phyloP scores from a whole-genome alignment of 2,797 vertebrate genomes.

The Onychomys torridus region DNA sequence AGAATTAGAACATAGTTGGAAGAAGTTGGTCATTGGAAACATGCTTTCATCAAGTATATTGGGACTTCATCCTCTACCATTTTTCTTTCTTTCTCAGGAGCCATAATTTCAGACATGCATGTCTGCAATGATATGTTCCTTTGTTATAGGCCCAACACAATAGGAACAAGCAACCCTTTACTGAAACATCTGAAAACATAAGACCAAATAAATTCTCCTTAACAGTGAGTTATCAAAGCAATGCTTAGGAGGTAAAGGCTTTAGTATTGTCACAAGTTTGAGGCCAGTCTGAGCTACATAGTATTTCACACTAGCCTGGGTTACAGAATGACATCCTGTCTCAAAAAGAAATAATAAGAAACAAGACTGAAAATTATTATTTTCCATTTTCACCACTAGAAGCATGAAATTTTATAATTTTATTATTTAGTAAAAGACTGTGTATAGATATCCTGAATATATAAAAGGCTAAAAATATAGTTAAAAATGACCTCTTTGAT shows the following conservation, averaged over 20 bases:
- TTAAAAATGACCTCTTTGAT: not conserved
- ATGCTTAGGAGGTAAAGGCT: not conserved
- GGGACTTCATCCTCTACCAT: too few relatives aligned
- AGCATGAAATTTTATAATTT: not conserved
- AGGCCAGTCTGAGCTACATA: not conserved
- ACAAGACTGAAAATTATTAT: not conserved
- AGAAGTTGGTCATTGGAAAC: not conserved
- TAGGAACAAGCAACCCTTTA: not conserved
- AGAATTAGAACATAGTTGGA: too few relatives aligned
- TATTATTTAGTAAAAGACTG: not conserved
- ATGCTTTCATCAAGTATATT: too few relatives aligned
- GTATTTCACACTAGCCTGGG: not conserved
- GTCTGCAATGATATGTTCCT: too few relatives aligned
- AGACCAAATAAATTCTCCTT: not conserved
- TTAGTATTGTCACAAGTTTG: not conserved
- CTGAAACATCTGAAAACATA: not conserved
- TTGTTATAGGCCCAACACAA: not conserved
- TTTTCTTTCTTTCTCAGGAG: not conserved
- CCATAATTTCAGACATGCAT: not conserved
- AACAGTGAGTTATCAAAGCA: not conserved
- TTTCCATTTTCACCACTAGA: not conserved
- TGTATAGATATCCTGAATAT: not conserved
- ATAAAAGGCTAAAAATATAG: not conserved
- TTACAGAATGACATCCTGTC: not conserved
- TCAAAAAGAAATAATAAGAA: not conserved